Conservation (phyloP, 2,797 vertebrate species). For the Nyctibius grandis region DNA sequence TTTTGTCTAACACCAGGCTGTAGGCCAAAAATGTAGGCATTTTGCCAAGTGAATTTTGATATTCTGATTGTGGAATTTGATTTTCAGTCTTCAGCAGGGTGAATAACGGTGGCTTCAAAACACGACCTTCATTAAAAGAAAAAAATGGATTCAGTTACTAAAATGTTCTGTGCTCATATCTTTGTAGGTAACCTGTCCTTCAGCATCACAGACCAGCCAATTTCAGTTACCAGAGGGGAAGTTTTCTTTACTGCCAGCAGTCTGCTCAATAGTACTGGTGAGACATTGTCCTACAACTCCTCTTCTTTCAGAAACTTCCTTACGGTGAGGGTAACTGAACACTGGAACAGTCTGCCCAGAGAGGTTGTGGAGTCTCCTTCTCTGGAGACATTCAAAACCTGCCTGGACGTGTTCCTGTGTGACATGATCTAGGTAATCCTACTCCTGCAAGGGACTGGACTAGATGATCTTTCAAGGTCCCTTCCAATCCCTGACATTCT, state of each 20-base stretch:
- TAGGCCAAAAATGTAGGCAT: not conserved
- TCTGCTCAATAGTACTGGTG: not conserved
- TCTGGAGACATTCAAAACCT: too few species aligned
- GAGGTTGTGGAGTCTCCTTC: too few species aligned
- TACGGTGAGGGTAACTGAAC: too few species aligned
- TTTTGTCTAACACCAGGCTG: not conserved
- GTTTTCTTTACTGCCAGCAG: not conserved
- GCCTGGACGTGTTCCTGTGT: too few species aligned
- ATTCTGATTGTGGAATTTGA: not conserved
- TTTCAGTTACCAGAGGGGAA: not conserved
- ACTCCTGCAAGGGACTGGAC: too few species aligned
- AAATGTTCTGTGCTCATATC: not conserved
- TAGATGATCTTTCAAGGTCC: too few species aligned
- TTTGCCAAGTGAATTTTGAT: not conserved
- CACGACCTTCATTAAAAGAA: not conserved
- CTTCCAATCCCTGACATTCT: too few species aligned
- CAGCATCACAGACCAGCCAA: not conserved
- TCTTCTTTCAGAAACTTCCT: too few species aligned
- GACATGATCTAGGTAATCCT: too few species aligned
- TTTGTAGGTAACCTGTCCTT: constrained; percentile 1
- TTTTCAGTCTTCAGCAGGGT: not conserved
- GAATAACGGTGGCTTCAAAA: not conserved
- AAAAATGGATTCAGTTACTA: not conserved
- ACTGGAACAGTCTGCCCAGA: too few species aligned
- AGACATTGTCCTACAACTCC: not conserved